Base-by-base conservation (phyloP, 2,113 vertebrate genomes). In the Dromaius novaehollandiae region DNA sequence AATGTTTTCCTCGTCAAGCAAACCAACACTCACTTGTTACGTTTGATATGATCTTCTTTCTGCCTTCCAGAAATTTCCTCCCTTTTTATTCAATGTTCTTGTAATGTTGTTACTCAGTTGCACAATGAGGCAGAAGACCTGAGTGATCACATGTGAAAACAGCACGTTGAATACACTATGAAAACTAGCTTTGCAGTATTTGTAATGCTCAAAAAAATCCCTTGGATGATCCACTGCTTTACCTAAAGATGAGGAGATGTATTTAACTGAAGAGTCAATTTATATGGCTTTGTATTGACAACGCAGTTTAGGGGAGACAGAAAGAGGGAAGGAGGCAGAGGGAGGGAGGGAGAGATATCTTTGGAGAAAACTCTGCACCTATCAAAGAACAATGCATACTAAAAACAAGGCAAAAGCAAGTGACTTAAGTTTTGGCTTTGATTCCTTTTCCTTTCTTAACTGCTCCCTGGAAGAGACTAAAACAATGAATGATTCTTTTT, bases 71-170 rank as follows among this genome's bases (percentile, higher is more conserved):
- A 50, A 92, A 76, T 34, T n/a, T 25, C 4, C 11, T 64, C 34
- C 88, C 18, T 3, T 86, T 90, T 89, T 11, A 25, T 48, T 79
- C 56, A 20, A 66, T 12, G 26, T 66, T 22, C 20, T 58, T 78
- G 36, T 9, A 53, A 13, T 30, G 4, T 24, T 86, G 30, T 70
- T 80, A 24, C 20, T 81, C 38, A 16, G 24, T 63, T 86, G 7
- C 28, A 58, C 20, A 8, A 81, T 13, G 28, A 93, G 77, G 17
- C 24, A 84, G 50, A 86, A 92, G 86, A 84, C 46, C 6, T 6
- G n/a, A 53, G 14, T 2, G 1, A 12, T 30, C 38, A 38, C 0
- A 0, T 48, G 7, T 68, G 36, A 38, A 89, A 79, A 79, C 5
- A 6, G 18, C 7, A 50, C 25, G 7, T 36, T 51, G 19, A 82